These are phyloP conservation scores for Cremastinae sp. DNA, from an alignment of 2,888 invertebrate species.

Conservation along the genomic window DNA sequence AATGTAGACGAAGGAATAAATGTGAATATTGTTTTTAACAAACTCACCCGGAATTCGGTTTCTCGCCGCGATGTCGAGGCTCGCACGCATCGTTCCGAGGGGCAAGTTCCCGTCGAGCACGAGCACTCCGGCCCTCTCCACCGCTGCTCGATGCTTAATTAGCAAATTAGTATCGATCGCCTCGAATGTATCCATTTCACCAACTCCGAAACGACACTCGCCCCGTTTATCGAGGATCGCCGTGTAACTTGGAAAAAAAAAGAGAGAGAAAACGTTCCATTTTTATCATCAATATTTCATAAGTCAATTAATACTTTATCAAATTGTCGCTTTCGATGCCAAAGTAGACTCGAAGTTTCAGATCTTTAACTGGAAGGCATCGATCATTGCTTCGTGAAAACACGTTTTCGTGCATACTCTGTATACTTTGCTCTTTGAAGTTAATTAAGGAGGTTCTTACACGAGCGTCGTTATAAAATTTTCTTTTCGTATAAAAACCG, in stretches of 20 bases:
- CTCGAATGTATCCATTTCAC: conserved; percentile 91
- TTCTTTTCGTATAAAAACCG: too few species aligned
- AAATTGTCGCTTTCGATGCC: background rate
- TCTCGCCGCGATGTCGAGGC: conserved; percentile 84
- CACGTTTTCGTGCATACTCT: too few species aligned
- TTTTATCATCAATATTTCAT: background rate
- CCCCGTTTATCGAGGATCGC: conserved; percentile 88
- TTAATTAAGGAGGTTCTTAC: too few species aligned
- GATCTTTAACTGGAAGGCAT: background rate
- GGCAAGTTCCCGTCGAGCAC: conserved; percentile 93
- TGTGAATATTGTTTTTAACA: conserved; percentile 11
- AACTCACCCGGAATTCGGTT: conserved; percentile 87
- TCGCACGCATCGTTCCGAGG: conserved; percentile 84
- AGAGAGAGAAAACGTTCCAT: conserved; percentile 76
- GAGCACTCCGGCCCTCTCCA: conserved; percentile 87
- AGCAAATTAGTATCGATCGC: conserved; percentile 86
- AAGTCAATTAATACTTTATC: conserved; percentile 35
- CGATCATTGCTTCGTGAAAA: too few species aligned
- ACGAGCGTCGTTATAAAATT: too few species aligned
- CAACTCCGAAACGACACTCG: conserved; percentile 90
- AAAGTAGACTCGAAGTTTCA: background rate
- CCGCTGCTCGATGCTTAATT: conserved; percentile 82
- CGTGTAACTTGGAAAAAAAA: conserved; percentile 83
- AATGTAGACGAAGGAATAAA: conserved; percentile 29
- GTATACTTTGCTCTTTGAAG: too few species aligned